Base-by-base conservation (phyloP, 2,888 invertebrate genomes). In the Dryobota labecula region DNA sequence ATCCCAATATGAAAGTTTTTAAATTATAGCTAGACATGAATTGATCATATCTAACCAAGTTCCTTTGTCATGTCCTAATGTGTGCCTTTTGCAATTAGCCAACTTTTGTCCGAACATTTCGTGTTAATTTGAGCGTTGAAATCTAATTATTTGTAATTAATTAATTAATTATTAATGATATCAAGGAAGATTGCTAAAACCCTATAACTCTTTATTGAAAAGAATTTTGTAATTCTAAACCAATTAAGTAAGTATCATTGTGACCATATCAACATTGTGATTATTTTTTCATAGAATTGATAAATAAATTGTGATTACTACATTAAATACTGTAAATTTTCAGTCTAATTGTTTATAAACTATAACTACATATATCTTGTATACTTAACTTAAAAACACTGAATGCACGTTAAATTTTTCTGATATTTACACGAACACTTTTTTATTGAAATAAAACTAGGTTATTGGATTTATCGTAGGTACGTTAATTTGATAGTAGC, bases 21-120 rank as follows among this genome's bases (percentile, higher is more conserved):
- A 56, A 67, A 54, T 57, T 64, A 45, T 76, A 83, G 47, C 73
- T 80, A 85, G 67, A 79, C 56, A 68, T 45, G 66, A 84, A 81
- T 73, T 43, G 49, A 82, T 83, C 82, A 86, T 86, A 88, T 89
- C 89, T 78, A 80, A 89, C 83, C 83, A 87, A 89, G 88, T 91
- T 90, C 87, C 88, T 91, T 91, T 85, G 74, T 80, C 84, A 80
- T 83, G 79, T 81, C 89, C 86, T 87, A 88, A 88, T 83, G 78
- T 77, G 91, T 92, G 92, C 92, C 92, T 92, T 91, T 76, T 86
- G 80, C 78, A 80, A 78, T 68, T 73, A 78, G 54, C 72, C 71
- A 78, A 49, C 11, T 76, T 83, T 70, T 47, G 30, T 84, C 76
- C 54, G 41, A 75, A 70, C 45, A 57, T 63, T 45, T 41, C 70